Conservation (phyloP, 1,140 invertebrate species). For the Sinonovacula constricta region DNA sequence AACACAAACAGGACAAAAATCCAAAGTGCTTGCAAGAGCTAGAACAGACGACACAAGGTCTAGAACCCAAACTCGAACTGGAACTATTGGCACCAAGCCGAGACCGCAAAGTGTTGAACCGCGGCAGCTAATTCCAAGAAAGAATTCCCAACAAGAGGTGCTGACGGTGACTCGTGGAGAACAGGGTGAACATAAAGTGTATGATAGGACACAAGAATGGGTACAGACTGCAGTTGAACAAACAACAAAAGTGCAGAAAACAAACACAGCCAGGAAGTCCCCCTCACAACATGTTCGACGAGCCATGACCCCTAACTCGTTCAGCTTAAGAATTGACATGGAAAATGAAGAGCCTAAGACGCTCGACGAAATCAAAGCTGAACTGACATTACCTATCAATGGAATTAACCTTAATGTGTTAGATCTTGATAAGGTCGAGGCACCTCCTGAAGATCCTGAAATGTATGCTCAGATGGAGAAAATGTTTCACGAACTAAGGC, state of each 20-base stretch:
- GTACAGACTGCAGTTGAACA: conserved; percentile 65
- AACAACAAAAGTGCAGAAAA: conserved; percentile 45
- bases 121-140: conserved; percentile 28
- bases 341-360: conserved; percentile 59
- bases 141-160: conserved; percentile 20
- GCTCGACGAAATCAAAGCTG: conserved; percentile 71
- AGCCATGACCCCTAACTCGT: conserved; percentile 67
- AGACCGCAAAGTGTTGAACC: conserved; percentile 58
- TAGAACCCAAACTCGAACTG: conserved; percentile 12
- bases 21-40: conserved; percentile 45
- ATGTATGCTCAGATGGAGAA: conserved; percentile 71
- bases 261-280: conserved; percentile 51
- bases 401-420: conserved; percentile 53
- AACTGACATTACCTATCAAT: conserved; percentile 64
- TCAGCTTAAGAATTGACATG: conserved; percentile 49
- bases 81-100: conserved; percentile 11
- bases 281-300: too few species aligned
- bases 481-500: conserved; percentile 68
- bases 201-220: conserved; percentile 70
- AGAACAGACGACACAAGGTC: conserved; percentile 21
- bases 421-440: conserved; percentile 55
- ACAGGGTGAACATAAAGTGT: conserved; percentile 35
- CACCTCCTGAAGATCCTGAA: conserved; percentile 73
- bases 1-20: conserved; percentile 32
- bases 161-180: conserved; percentile 22